Percentiles rank a stretch among this genome's conserved stretches.
Conservation (phyloP, 2,888 invertebrate species). For the Octodonta nipae region DNA sequence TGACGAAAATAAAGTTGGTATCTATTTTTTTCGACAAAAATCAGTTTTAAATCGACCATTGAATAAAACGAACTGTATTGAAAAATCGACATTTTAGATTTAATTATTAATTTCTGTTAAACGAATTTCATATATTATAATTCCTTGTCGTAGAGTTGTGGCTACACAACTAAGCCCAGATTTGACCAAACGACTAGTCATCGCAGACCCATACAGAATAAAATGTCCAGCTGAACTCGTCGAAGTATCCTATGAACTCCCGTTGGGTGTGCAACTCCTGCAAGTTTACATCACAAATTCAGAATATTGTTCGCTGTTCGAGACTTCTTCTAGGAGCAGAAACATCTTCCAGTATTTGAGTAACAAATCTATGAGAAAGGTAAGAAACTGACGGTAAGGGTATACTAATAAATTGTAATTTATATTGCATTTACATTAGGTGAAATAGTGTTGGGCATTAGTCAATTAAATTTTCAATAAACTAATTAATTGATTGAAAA, state of each 20-base stretch:
- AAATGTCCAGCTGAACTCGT: conserved; percentile 67
- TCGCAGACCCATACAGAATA: conserved; percentile 72
- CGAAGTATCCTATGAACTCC: conserved; percentile 54
- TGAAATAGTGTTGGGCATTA: background rate
- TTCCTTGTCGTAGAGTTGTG: conserved; percentile 71
- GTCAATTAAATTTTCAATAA: too few species aligned
- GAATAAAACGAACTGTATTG: too few species aligned
- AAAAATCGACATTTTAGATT: too few species aligned
- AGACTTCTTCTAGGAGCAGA: conserved; percentile 35
- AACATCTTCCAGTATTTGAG: conserved; percentile 27
- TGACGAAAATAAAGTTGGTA: too few species aligned
- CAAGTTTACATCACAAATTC: conserved; percentile 58
- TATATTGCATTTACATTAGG: background rate
- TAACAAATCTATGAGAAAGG: conserved; percentile 23
- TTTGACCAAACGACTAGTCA: conserved; percentile 63
- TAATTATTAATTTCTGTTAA: too few species aligned
- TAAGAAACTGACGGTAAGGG: too few species aligned
- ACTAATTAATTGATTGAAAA: too few species aligned
- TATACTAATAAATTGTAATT: background rate
- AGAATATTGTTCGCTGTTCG: conserved; percentile 43
- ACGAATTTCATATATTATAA: too few species aligned
- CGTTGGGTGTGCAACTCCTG: conserved; percentile 67
- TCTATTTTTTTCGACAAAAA: too few species aligned
- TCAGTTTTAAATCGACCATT: too few species aligned
- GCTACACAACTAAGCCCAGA: conserved; percentile 63